Conservation (phyloP, 2,113 vertebrate species). For the Sphyrna mokarran region DNA sequence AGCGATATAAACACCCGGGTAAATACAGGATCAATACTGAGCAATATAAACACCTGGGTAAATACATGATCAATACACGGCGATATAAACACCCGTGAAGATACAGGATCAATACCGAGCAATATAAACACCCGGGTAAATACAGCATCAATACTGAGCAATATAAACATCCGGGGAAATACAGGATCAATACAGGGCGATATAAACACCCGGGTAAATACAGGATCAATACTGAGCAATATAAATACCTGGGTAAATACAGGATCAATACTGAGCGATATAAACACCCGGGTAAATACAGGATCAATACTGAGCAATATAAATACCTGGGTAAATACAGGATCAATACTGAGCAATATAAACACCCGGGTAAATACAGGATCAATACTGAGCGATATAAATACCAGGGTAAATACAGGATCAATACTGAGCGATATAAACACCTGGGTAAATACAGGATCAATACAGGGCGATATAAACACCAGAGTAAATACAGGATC, state of each 20-base stretch:
- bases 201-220: not conserved
- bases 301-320: not conserved
- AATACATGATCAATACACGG: too few species aligned
- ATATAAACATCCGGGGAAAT: not conserved
- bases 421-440: not conserved
- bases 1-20: not conserved
- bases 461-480: not conserved
- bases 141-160: not conserved
- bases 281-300: not conserved
- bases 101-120: too few species aligned
- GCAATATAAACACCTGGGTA: too few species aligned
- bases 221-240: not conserved
- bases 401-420: not conserved
- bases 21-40: not conserved
- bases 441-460: not conserved
- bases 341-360: not conserved
- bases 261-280: not conserved
- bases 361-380: slow-evolving; percentile 10
- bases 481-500: not conserved
- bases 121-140: not conserved
- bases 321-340: not conserved
- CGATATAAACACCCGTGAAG: too few species aligned
- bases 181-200: not conserved
- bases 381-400: not conserved
- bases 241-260: not conserved